A percentile compares a stretch with the other conserved stretches of the same genome.
These are phyloP conservation scores for Falco cherrug DNA, from an alignment of 2,797 vertebrate species.

Conservation along the genomic window DNA sequence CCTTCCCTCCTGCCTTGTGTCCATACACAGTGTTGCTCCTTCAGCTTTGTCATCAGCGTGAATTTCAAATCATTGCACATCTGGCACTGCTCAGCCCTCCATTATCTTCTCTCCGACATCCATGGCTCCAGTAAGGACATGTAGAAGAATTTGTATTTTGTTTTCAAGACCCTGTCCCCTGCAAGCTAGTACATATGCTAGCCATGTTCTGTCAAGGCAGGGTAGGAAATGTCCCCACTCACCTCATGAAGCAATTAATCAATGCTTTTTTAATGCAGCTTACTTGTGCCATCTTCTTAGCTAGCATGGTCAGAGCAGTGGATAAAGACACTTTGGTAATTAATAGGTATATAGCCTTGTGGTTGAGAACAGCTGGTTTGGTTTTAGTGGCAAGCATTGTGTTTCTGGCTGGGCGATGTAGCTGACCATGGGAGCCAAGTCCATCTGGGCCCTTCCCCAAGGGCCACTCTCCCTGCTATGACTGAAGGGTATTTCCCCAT, in stretches of 20 bases:
- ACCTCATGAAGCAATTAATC: not conserved
- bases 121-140: not conserved
- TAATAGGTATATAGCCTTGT: not conserved
- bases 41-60: not conserved
- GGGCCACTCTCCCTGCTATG: not conserved
- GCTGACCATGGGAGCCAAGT: not conserved
- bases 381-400: not conserved
- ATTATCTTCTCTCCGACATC: not conserved
- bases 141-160: not conserved
- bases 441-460: not conserved
- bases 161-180: not conserved
- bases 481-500: not conserved
- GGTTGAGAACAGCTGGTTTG: not conserved
- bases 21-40: not conserved
- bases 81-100: not conserved
- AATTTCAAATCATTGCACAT: not conserved
- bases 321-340: not conserved
- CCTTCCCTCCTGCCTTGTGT: not conserved
- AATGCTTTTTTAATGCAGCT: not conserved
- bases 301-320: not conserved
- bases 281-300: not conserved
- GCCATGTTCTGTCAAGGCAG: not conserved
- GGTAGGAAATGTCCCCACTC: not conserved
- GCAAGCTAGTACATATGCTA: not conserved
- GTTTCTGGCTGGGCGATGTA: not conserved